Percentiles rank a stretch among this genome's conserved stretches.
These are phyloP conservation scores for Adoxophyes honmai DNA, from an alignment of 1,140 invertebrate genomes.

Conservation along the genomic window DNA sequence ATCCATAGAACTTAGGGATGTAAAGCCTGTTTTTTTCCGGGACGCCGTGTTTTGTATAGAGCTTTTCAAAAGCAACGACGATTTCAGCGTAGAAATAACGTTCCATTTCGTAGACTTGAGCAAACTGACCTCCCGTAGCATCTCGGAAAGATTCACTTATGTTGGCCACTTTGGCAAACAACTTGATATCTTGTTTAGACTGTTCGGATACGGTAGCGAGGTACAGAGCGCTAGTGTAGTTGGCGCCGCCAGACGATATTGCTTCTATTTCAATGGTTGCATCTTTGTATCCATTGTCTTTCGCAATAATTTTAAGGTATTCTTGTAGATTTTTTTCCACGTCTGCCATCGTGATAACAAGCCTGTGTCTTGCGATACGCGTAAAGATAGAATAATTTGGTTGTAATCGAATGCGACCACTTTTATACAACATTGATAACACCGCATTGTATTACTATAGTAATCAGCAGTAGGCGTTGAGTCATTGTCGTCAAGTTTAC, in stretches of 20 bases:
- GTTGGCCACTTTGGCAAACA: slow-evolving; percentile 49
- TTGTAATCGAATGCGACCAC: too few species aligned
- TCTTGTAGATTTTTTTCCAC: too few species aligned
- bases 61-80: background rate
- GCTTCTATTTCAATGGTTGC: too few species aligned
- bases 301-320: too few species aligned
- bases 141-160: slow-evolving; percentile 36
- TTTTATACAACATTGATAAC: too few species aligned
- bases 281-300: too few species aligned
- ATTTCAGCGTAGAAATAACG: slow-evolving; percentile 17
- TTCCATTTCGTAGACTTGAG: slow-evolving; percentile 19
- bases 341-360: too few species aligned
- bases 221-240: background rate
- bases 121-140: background rate
- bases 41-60: background rate
- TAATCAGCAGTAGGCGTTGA: too few species aligned
- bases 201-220: background rate
- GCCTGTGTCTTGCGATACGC: too few species aligned
- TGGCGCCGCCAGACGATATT: background rate
- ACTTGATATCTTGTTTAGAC: slow-evolving; percentile 29
- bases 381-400: too few species aligned
- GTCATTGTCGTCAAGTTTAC: too few species aligned
- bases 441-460: too few species aligned
- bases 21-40: slow-evolving; percentile 11
- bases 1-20: slow-evolving; percentile 22